Conservation (phyloP, 2,888 invertebrate species). For the Vesta saturnalis region DNA sequence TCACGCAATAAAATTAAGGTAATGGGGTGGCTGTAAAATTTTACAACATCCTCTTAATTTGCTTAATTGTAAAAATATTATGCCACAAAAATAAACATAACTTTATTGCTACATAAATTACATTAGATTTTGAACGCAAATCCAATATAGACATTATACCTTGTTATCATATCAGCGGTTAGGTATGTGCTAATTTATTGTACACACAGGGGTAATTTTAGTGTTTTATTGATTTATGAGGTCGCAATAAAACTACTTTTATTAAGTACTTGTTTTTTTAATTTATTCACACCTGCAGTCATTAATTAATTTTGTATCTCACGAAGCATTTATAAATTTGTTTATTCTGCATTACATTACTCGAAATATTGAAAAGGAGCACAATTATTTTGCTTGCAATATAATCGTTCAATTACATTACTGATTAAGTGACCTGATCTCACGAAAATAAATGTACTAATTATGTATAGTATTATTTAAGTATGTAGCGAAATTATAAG, state of each 20-base stretch:
- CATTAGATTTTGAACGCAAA: slow-evolving; percentile 21
- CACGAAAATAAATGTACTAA: too few relatives aligned
- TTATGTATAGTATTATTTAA: too few relatives aligned
- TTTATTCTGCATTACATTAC: too few relatives aligned
- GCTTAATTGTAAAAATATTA: slow-evolving; percentile 9
- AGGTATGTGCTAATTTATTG: slow-evolving; percentile 32
- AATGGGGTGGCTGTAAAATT: background rate
- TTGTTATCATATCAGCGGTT: slow-evolving; percentile 34
- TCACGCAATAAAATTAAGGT: too few relatives aligned
- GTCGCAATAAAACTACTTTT: slow-evolving; percentile 27
- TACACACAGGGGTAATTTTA: slow-evolving; percentile 34
- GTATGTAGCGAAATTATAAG: too few relatives aligned
- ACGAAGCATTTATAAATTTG: too few relatives aligned
- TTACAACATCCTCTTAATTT: slow-evolving; percentile 5
- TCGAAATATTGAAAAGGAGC: too few relatives aligned
- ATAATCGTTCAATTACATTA: too few relatives aligned
- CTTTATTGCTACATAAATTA: slow-evolving; percentile 22
- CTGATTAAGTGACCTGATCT: too few relatives aligned
- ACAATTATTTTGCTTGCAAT: too few relatives aligned
- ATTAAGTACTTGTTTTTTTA: slow-evolving; percentile 23
- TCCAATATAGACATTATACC: slow-evolving; percentile 2
- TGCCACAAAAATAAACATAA: background rate
- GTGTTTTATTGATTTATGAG: slow-evolving; percentile 34
- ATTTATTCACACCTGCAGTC: background rate
- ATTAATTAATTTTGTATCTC: slow-evolving; percentile 17